Conservation (phyloP, 2,888 invertebrate genomes). For the Pterostichus niger region DNA sequence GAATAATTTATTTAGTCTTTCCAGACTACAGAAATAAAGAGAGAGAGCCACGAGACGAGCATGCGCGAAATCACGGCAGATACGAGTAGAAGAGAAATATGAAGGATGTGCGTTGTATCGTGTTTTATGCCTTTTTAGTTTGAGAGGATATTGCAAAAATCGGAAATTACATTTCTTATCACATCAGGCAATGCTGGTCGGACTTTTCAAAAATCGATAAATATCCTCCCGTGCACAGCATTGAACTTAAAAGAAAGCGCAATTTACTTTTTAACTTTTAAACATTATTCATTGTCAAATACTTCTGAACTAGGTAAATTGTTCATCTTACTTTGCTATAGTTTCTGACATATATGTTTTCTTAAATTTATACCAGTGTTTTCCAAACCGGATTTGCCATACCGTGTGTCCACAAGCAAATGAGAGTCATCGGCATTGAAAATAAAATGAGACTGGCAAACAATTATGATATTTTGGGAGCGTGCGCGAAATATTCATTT, state of each 20-base stretch:
- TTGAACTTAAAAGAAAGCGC: neutral
- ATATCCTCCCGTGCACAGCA: neutral
- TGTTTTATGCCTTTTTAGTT: conserved; percentile 58
- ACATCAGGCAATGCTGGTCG: conserved; percentile 43
- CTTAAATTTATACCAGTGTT: too few relatives aligned
- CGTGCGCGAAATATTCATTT: too few relatives aligned
- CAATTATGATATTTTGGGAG: too few relatives aligned
- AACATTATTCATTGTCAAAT: too few relatives aligned
- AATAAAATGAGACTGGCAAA: too few relatives aligned
- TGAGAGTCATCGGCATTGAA: too few relatives aligned
- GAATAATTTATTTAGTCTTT: conserved; percentile 41
- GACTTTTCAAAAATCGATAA: conserved; percentile 34
- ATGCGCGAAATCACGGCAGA: neutral
- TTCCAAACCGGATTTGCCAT: too few relatives aligned
- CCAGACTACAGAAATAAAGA: conserved; percentile 12
- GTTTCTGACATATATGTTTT: too few relatives aligned
- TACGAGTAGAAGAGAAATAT: conserved; percentile 32
- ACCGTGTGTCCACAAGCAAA: too few relatives aligned
- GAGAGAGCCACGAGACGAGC: neutral
- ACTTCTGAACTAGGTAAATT: too few relatives aligned
- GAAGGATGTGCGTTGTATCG: conserved; percentile 54
- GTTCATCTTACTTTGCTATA: too few relatives aligned
- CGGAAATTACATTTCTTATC: conserved; percentile 66
- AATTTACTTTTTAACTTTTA: neutral
- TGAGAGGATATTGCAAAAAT: conserved; percentile 63